These are phyloP conservation scores for Whitmania pigra DNA, from an alignment of 1,140 invertebrate species.

Conservation along the genomic window DNA sequence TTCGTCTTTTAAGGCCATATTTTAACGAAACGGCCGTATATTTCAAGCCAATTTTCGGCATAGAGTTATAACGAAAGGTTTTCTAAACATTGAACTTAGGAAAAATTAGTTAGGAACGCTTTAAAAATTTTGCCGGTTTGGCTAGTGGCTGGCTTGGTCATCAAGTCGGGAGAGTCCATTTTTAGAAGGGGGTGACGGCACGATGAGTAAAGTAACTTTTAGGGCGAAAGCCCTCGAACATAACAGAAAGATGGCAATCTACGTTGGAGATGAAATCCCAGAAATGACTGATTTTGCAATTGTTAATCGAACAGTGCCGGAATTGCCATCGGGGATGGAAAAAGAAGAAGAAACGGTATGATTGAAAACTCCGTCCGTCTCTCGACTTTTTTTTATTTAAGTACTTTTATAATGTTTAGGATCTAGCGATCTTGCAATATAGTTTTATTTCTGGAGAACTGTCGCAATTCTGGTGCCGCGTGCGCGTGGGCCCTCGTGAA, in stretches of 20 bases:
- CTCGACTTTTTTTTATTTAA: not conserved
- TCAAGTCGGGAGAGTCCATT: conserved; percentile 20
- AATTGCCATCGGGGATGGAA: conserved; percentile 99
- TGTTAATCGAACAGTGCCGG: conserved; percentile 92
- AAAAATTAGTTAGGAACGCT: no score
- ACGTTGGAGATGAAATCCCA: conserved; percentile 86
- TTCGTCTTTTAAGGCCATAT: no score
- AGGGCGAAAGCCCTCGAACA: conserved; percentile 93
- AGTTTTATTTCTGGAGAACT: no score
- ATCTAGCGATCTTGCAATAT: no score
- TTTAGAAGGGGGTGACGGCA: conserved; percentile 11
- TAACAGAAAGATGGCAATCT: conserved; percentile 92
- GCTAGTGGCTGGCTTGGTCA: conserved; percentile 11
- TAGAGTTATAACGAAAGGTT: no score
- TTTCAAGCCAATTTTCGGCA: no score
- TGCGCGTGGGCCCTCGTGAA: no score
- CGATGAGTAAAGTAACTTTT: conserved; percentile 66
- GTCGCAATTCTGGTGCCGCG: no score
- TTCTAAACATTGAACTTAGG: no score
- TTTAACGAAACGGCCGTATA: no score
- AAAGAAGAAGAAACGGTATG: conserved; percentile 99
- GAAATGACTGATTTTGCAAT: conserved; percentile 92
- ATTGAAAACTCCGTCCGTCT: not conserved
- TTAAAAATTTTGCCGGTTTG: not conserved
- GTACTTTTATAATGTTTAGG: no score